Conservation (phyloP, 2,797 vertebrate species). For the Pseudochirops cupreus region DNA sequence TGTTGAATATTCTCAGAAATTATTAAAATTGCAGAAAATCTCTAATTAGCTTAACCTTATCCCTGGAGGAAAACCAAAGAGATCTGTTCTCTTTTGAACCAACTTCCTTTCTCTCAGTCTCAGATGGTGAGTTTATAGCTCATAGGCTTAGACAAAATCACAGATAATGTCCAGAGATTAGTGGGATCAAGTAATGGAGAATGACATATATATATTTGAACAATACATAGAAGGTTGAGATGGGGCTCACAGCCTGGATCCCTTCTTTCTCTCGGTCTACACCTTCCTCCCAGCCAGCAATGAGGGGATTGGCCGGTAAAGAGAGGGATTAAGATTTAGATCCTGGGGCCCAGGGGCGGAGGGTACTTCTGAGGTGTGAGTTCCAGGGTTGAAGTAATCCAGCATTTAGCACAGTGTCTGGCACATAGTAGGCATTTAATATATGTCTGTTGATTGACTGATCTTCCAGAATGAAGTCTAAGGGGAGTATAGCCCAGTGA, state of each 20-base stretch:
- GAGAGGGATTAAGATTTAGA: not conserved
- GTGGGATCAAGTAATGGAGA: not conserved
- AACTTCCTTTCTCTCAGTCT: not conserved
- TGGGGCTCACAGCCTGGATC: not conserved
- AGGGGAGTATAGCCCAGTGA: not conserved
- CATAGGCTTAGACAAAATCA: not conserved
- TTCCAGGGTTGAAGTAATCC: not conserved
- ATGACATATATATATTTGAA: not conserved
- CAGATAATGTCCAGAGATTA: not conserved
- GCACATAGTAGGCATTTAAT: not conserved
- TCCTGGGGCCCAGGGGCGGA: not conserved
- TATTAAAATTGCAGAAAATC: not conserved
- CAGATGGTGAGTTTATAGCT: not conserved
- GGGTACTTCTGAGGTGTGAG: not conserved
- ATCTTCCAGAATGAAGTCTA: not conserved
- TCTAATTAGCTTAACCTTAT: not conserved
- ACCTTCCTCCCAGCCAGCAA: not conserved
- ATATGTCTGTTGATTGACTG: not conserved
- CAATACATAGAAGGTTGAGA: not conserved
- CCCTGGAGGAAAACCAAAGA: not conserved
- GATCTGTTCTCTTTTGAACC: not conserved
- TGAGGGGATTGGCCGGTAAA: not conserved
- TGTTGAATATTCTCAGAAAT: constrained; percentile 2
- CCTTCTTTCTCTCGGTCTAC: not conserved
- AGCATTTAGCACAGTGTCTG: not conserved